Percentiles rank a stretch among this genome's conserved stretches.
phyloP scores from a whole-genome alignment of 2,888 invertebrate genomes.

The Limnephilus rhombicus region DNA sequence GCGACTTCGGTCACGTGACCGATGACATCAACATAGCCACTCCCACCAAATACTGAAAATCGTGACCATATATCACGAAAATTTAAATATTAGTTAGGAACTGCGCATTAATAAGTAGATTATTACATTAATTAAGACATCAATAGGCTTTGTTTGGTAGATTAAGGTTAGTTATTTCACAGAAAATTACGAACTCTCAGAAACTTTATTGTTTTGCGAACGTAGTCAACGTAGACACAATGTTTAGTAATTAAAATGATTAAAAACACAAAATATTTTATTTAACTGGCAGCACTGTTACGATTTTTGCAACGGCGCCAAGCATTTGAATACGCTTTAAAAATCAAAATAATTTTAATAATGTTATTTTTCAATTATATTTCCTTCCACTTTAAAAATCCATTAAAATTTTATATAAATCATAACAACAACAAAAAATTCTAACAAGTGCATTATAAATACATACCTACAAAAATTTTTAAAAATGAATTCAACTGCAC shows the following conservation, averaged over 20 bases:
- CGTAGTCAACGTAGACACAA: background rate
- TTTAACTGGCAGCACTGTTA: background rate
- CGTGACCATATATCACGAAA: background rate
- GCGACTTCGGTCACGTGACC: constrained; percentile 57
- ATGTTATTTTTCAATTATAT: background rate
- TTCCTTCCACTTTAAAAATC: background rate
- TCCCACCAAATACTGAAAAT: constrained; percentile 50
- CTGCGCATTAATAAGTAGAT: background rate
- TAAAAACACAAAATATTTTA: background rate
- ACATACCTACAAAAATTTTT: background rate
- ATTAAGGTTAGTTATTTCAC: background rate
- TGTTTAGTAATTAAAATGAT: background rate
- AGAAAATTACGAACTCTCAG: background rate
- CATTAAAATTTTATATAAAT: background rate
- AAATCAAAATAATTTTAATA: background rate
- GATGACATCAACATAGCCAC: constrained; percentile 62
- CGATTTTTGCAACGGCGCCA: background rate
- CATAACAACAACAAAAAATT: background rate
- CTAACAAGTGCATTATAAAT: background rate
- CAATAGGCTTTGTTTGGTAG: background rate
- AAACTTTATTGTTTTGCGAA: background rate
- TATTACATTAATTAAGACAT: background rate
- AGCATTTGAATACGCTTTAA: background rate
- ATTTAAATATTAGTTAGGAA: background rate
- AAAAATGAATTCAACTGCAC: too few relatives aligned